Conservation (phyloP, 2,888 invertebrate species). For the Lamellibrachia columna region DNA sequence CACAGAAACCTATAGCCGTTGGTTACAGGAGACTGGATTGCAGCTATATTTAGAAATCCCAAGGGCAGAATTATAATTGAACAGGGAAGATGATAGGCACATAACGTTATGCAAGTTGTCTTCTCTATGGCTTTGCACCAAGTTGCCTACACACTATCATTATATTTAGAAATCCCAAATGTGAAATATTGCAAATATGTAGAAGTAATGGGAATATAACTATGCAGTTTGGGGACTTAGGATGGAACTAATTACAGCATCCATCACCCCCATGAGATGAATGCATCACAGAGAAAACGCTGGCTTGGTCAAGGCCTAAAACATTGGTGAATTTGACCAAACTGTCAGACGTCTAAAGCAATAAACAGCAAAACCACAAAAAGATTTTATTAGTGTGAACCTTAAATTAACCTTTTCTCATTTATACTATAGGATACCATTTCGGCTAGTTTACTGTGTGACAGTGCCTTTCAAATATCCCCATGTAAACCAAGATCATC, state of each 20-base stretch:
- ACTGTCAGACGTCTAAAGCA: too few relatives aligned
- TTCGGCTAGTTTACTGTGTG: too few relatives aligned
- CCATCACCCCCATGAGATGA: not conserved
- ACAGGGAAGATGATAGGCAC: not conserved
- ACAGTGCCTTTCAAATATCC: too few relatives aligned
- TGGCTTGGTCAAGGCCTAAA: too few relatives aligned
- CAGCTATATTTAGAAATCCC: not conserved
- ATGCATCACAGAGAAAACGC: not conserved
- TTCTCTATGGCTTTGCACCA: not conserved
- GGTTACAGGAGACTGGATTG: not conserved
- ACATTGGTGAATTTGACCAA: too few relatives aligned
- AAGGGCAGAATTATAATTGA: not conserved
- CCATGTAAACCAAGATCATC: too few relatives aligned
- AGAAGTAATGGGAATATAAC: not conserved
- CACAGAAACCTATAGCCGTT: not conserved
- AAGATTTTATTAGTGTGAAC: too few relatives aligned
- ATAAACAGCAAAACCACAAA: too few relatives aligned
- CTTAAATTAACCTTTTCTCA: too few relatives aligned
- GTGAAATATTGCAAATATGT: not conserved
- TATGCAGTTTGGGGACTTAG: not conserved
- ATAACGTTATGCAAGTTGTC: not conserved
- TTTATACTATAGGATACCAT: too few relatives aligned
- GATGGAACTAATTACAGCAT: not conserved
- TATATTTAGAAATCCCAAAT: constrained; percentile 3
- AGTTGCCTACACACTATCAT: not conserved